Evolutionary conservation across 2,113 vertebrate species (phyloP).

Genomic region (Periophthalmus modestus): DNA sequence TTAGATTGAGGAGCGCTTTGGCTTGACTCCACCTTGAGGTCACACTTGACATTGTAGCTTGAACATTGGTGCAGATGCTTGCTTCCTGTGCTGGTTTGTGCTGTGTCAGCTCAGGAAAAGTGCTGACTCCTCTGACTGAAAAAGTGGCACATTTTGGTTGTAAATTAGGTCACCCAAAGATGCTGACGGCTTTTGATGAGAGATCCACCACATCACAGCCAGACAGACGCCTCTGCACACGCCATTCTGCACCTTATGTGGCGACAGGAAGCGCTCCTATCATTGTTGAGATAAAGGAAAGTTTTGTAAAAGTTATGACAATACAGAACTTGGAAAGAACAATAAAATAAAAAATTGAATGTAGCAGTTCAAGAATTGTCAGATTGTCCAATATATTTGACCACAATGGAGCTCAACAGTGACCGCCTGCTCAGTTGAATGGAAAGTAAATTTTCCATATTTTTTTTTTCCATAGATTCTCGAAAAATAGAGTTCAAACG

Average conservation of each 20-base stretch:
- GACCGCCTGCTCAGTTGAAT: too few species aligned
- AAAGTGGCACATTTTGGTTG: background rate
- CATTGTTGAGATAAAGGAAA: background rate
- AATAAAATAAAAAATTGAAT: background rate
- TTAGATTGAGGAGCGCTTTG: background rate
- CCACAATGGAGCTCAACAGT: too few species aligned
- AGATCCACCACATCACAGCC: background rate
- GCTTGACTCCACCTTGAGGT: background rate
- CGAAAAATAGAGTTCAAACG: too few species aligned
- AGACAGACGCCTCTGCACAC: background rate
- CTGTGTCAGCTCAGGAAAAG: background rate
- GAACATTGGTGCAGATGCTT: background rate
- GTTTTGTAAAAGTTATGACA: background rate
- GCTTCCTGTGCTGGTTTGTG: background rate
- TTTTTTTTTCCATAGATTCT: too few species aligned
- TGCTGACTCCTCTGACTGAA: constrained; percentile 1
- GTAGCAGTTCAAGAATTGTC: too few species aligned
- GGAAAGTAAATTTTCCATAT: too few species aligned
- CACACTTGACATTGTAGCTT: background rate
- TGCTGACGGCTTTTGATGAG: background rate
- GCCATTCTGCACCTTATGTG: background rate
- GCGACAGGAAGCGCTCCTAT: background rate
- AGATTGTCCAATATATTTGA: too few species aligned
- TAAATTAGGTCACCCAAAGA: background rate
- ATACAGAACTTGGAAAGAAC: background rate